Percentiles rank a stretch among this genome's conserved stretches.
phyloP scores from a whole-genome alignment of 2,113 vertebrate species.

The Proteles cristata region DNA sequence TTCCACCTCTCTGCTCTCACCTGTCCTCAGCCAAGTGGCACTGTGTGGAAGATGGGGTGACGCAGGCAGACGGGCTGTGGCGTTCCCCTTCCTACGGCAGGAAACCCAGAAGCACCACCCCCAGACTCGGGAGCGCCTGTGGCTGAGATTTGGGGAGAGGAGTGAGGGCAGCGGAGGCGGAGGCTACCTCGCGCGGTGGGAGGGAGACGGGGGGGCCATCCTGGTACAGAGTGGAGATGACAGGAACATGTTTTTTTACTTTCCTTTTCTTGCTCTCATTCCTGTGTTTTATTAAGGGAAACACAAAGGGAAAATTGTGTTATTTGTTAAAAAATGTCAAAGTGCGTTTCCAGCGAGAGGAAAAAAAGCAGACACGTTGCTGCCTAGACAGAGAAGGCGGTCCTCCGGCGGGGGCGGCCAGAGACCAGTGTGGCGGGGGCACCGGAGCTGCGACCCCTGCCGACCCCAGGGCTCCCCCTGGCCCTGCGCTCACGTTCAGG shows the following conservation, averaged over 20 bases:
- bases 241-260: slow-evolving; percentile 74
- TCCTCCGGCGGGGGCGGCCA: not conserved
- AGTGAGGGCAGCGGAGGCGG: not conserved
- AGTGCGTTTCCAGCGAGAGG: slow-evolving; percentile 53
- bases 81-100: not conserved
- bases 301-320: slow-evolving; percentile 78
- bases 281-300: slow-evolving; percentile 81
- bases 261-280: slow-evolving; percentile 72
- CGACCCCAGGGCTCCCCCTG: not conserved
- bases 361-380: slow-evolving; percentile 56
- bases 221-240: slow-evolving; percentile 58
- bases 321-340: slow-evolving; percentile 78
- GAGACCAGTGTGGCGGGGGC: fast-evolving
- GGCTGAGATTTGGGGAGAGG: not conserved
- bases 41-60: not conserved
- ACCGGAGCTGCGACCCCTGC: not conserved
- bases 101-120: not conserved
- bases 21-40: not conserved
- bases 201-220: not conserved
- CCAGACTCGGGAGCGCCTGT: not conserved
- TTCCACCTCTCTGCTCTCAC: not conserved
- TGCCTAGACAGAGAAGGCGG: not conserved
- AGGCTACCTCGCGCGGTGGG: not conserved
- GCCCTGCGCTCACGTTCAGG: not conserved
- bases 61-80: fast-evolving